A percentile compares a stretch with the other conserved stretches of the same genome.
Conservation (phyloP, 1,140 invertebrate species). For the Bombus ignitus region DNA sequence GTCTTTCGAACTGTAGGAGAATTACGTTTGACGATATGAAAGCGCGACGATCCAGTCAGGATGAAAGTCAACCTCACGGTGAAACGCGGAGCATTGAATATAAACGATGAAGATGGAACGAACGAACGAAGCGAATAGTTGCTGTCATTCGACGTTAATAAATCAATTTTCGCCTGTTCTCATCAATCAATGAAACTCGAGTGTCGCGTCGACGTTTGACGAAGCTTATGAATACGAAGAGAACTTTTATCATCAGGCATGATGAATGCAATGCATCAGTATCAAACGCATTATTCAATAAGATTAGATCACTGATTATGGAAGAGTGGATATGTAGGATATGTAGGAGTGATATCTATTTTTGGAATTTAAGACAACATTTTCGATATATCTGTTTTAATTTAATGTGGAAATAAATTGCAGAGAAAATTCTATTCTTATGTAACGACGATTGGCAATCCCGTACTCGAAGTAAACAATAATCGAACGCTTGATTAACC, state of each 20-base stretch:
- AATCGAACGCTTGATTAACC: too few relatives aligned
- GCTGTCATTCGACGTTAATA: neutral
- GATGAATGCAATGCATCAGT: neutral
- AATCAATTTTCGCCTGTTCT: slow-evolving; percentile 5
- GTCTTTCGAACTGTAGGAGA: too few relatives aligned
- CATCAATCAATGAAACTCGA: slow-evolving; percentile 1
- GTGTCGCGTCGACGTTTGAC: neutral
- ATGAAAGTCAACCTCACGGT: neutral
- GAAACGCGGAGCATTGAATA: too few relatives aligned
- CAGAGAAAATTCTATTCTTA: too few relatives aligned
- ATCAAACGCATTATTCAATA: neutral
- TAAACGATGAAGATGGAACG: neutral
- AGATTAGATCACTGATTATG: neutral
- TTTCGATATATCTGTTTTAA: too few relatives aligned
- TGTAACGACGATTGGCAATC: too few relatives aligned
- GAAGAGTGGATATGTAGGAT: too few relatives aligned
- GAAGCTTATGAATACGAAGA: neutral
- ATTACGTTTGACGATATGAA: neutral
- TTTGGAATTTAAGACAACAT: too few relatives aligned
- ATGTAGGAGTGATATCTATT: too few relatives aligned
- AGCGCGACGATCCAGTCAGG: neutral
- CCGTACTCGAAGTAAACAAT: too few relatives aligned
- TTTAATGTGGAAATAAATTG: too few relatives aligned
- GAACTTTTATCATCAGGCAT: neutral
- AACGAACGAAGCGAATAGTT: neutral